Conservation (phyloP, 2,113 vertebrate species). For the Natator depressus region DNA sequence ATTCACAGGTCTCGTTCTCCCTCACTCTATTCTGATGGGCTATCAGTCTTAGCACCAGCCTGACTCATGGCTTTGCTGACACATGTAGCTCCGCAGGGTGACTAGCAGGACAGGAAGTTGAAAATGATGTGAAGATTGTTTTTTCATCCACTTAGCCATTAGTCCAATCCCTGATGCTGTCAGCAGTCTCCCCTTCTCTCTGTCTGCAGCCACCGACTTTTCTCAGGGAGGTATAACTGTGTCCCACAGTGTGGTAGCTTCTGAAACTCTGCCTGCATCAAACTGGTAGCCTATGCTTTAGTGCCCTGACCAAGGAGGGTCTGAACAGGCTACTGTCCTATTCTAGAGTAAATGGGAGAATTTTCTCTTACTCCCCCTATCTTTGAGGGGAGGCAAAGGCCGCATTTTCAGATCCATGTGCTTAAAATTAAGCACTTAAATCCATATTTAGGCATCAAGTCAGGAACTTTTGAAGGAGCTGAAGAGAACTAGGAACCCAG, state of each 20-base stretch:
- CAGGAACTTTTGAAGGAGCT: not conserved
- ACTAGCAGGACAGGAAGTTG: not conserved
- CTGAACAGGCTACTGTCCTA: not conserved
- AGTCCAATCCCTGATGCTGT: not conserved
- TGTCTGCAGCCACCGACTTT: not conserved
- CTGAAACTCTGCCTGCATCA: not conserved
- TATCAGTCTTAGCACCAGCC: not conserved
- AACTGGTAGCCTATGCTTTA: not conserved
- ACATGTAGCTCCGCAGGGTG: constrained; percentile 1
- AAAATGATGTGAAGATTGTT: not conserved
- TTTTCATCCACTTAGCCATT: not conserved
- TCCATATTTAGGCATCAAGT: not conserved
- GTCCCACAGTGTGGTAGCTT: not conserved
- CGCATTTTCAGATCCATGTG: not conserved
- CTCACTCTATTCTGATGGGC: not conserved
- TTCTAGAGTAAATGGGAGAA: not conserved
- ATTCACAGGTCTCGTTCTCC: not conserved
- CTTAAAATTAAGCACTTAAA: not conserved
- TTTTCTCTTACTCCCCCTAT: not conserved
- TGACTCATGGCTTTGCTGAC: not conserved
- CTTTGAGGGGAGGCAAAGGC: not conserved
- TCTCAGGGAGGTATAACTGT: not conserved
- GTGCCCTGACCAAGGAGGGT: not conserved
- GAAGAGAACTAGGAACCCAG: not conserved
- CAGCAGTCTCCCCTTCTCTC: not conserved